A percentile compares a stretch with the other conserved stretches of the same genome.
Evolutionary conservation across 2,113 vertebrate genomes (phyloP).

Genomic region (Campylomormyrus numenius): DNA sequence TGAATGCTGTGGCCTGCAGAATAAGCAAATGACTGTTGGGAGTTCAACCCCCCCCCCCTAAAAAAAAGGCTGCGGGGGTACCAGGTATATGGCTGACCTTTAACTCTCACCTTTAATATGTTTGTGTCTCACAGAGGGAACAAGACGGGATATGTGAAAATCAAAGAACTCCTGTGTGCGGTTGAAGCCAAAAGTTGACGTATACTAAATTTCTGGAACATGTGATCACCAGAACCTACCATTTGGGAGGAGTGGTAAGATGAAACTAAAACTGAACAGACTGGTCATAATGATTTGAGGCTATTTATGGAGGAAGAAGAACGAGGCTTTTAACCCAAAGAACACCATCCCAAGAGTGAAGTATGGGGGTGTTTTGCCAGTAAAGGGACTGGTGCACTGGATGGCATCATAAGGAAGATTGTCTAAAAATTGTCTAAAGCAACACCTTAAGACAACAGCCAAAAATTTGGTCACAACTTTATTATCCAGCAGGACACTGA

Average conservation of each 20-base stretch:
- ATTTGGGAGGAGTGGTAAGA: neutral
- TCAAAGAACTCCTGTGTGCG: neutral
- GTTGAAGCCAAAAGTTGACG: neutral
- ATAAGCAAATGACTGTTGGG: neutral
- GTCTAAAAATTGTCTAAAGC: neutral
- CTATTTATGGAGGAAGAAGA: neutral
- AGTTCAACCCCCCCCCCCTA: neutral
- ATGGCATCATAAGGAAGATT: neutral
- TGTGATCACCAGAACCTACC: neutral
- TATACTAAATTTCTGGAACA: neutral
- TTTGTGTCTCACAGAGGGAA: neutral
- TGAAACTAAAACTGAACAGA: neutral
- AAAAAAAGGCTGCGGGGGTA: neutral
- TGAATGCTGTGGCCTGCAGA: neutral
- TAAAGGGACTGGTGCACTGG: neutral
- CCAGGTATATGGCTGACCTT: neutral
- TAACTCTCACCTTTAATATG: neutral
- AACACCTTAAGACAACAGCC: neutral
- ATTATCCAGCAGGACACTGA: neutral
- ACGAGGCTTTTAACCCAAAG: neutral
- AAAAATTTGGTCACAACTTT: neutral
- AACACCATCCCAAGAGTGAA: neutral
- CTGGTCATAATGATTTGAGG: neutral
- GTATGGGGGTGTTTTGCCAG: neutral
- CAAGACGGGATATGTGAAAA: neutral